These are phyloP conservation scores for Rotaria magnacalcarata DNA, from an alignment of 2,888 invertebrate species.

Conservation along the genomic window DNA sequence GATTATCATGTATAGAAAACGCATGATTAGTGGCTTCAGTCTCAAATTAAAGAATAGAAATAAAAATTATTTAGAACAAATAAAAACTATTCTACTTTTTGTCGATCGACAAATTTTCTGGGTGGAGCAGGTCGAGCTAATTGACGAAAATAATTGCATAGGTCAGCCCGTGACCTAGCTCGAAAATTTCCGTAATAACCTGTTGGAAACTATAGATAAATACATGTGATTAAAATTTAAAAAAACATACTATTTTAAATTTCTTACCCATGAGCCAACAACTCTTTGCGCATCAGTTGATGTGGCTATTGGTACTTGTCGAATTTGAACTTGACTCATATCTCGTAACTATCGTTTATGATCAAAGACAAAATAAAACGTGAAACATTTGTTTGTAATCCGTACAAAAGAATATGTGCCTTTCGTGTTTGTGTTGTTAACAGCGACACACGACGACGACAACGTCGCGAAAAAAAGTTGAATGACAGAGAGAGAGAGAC, in stretches of 20 bases:
- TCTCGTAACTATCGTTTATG: not conserved
- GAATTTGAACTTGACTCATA: constrained; percentile 15
- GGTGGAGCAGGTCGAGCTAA: constrained; percentile 58
- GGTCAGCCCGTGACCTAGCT: constrained; percentile 55
- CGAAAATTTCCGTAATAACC: constrained; percentile 58
- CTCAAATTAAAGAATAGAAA: constrained; percentile 32
- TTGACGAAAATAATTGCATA: constrained; percentile 55
- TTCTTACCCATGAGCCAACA: constrained; percentile 31
- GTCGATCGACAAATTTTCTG: constrained; percentile 52
- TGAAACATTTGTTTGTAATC: not conserved
- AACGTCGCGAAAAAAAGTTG: not conserved
- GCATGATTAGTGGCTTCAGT: constrained; percentile 50
- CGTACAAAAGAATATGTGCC: not conserved
- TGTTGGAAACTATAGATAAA: constrained; percentile 54
- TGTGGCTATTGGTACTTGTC: not conserved
- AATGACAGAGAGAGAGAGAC: not conserved
- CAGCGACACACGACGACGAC: constrained; percentile 21
- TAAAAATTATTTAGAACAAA: not conserved
- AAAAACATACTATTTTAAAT: too few species aligned
- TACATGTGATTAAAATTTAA: not conserved
- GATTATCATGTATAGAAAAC: constrained; percentile 58
- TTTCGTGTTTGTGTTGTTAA: constrained; percentile 35
- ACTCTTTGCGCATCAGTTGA: not conserved
- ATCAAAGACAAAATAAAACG: not conserved
- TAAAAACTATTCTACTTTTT: constrained; percentile 50